Evolutionary conservation across 2,888 invertebrate species (phyloP).

Genomic region (Andrena fulva): DNA sequence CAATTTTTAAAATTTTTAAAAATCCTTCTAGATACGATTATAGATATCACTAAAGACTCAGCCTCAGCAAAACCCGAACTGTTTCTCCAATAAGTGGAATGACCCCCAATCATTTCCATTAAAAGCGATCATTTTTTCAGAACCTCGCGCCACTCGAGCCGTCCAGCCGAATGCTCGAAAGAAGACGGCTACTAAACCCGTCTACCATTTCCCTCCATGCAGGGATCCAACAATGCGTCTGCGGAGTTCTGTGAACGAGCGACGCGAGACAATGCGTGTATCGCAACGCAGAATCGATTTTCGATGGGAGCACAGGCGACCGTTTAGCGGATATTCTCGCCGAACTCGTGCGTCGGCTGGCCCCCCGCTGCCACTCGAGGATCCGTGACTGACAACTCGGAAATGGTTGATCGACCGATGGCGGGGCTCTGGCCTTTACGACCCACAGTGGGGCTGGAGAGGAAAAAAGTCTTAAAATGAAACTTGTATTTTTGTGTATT

Average conservation of each 20-base stretch:
- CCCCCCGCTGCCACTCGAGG: not conserved
- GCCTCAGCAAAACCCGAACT: too few relatives aligned
- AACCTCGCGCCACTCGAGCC: too few relatives aligned
- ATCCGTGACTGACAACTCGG: constrained; percentile 53
- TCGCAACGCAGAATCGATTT: constrained; percentile 33
- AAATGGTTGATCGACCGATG: constrained; percentile 56
- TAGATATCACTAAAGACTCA: too few relatives aligned
- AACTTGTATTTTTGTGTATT: too few relatives aligned
- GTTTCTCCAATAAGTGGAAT: too few relatives aligned
- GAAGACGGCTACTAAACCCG: not conserved
- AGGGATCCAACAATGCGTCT: constrained; percentile 37
- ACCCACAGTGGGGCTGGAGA: too few relatives aligned
- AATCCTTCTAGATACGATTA: too few relatives aligned
- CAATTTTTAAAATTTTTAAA: too few relatives aligned
- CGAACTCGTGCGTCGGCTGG: not conserved
- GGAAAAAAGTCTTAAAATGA: too few relatives aligned
- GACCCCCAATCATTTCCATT: too few relatives aligned
- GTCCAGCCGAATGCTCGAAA: not conserved
- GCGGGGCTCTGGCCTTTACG: constrained; percentile 15
- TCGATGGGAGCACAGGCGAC: constrained; percentile 22
- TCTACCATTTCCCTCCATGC: not conserved
- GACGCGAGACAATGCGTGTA: not conserved
- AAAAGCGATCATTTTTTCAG: not conserved
- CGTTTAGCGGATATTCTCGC: constrained; percentile 32
- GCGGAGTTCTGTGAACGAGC: constrained; percentile 29